A percentile compares a stretch with the other conserved stretches of the same genome.
Evolutionary conservation across 2,888 invertebrate species (phyloP).

Genomic region (Copidosoma aretas): DNA sequence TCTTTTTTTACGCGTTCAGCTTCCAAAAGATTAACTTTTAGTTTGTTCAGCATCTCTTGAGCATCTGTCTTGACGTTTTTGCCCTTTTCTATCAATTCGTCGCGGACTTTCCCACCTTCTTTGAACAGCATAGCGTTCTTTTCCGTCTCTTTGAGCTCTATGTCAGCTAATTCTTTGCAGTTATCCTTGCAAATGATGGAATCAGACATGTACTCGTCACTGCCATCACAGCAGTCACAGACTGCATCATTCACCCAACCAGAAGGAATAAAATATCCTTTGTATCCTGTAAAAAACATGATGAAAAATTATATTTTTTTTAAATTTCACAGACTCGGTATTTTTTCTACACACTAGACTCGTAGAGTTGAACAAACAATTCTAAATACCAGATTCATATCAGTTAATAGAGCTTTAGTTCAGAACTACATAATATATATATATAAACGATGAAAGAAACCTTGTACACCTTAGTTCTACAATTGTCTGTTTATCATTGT

Average conservation of each 20-base stretch:
- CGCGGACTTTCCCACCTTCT: slow-evolving; percentile 78
- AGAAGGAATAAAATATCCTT: slow-evolving; percentile 79
- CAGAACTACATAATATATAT: too few species aligned
- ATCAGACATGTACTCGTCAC: slow-evolving; percentile 78
- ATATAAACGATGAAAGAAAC: too few species aligned
- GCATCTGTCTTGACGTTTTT: slow-evolving; percentile 77
- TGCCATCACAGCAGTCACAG: slow-evolving; percentile 93
- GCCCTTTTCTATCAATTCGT: slow-evolving; percentile 73
- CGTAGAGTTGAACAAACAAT: too few species aligned
- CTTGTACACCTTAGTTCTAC: too few species aligned
- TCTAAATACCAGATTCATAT: too few species aligned
- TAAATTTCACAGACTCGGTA: too few species aligned
- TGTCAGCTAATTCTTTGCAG: slow-evolving; percentile 81
- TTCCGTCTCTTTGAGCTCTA: slow-evolving; percentile 74
- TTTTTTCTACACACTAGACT: too few species aligned
- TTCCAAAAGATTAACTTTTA: slow-evolving; percentile 76
- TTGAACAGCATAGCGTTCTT: slow-evolving; percentile 69
- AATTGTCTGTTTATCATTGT: too few species aligned
- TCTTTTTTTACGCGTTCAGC: slow-evolving; percentile 82
- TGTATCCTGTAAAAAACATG: slow-evolving; percentile 74
- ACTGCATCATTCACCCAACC: slow-evolving; percentile 92
- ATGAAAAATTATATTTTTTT: slow-evolving; percentile 1
- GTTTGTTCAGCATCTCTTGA: slow-evolving; percentile 72
- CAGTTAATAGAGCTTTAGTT: too few species aligned
- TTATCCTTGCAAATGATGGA: slow-evolving; percentile 73